Percentiles rank a stretch among this genome's conserved stretches.
These are phyloP conservation scores for Fopius arisanus DNA, from an alignment of 1,140 invertebrate species.

Conservation along the genomic window DNA sequence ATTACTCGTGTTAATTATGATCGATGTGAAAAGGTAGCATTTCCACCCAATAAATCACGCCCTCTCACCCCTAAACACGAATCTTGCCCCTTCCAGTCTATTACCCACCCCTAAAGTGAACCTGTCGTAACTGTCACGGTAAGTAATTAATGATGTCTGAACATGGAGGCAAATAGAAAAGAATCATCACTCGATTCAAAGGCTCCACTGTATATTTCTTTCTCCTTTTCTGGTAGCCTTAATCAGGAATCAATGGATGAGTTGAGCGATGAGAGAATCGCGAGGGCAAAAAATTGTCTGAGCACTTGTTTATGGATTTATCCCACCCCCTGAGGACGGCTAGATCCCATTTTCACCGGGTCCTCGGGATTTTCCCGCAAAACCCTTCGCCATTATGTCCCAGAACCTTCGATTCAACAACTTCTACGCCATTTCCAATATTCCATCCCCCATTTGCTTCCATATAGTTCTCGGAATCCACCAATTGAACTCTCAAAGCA, in stretches of 20 bases:
- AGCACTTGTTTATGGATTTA: too few species aligned
- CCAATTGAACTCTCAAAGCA: neutral
- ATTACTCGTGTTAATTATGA: slow-evolving; percentile 10
- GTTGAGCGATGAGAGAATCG: too few species aligned
- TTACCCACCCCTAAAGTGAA: neutral
- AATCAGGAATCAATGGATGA: neutral
- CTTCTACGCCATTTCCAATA: neutral
- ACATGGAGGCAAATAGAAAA: neutral
- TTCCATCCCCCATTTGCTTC: neutral
- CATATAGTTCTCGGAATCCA: neutral
- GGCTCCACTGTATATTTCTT: neutral
- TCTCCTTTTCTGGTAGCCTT: neutral
- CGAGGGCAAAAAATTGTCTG: too few species aligned
- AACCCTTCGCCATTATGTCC: neutral
- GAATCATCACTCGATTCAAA: neutral
- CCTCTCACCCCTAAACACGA: neutral
- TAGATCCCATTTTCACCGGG: neutral
- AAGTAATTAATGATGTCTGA: slow-evolving; percentile 6
- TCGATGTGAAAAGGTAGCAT: neutral
- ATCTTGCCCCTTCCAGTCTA: slow-evolving; percentile 6
- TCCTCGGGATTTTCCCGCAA: neutral
- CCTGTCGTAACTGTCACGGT: neutral
- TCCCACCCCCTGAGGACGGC: too few species aligned
- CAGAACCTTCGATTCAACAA: neutral
- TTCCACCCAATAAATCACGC: neutral